Evolutionary conservation across 2,797 vertebrate genomes (phyloP).

Genomic region (Tenualosa thibaudeaui): DNA sequence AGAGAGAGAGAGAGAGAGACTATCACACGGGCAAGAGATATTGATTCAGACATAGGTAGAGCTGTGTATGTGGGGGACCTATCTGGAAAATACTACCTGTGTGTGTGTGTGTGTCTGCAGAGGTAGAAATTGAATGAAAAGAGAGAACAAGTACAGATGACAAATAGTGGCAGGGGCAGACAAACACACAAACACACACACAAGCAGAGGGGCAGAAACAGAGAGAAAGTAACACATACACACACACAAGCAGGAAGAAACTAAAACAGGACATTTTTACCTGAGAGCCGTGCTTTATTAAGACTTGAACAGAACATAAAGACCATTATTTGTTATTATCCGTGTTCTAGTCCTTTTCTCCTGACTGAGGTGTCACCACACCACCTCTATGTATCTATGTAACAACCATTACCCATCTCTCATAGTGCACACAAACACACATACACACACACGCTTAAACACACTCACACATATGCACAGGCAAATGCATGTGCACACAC

Average conservation of each 20-base stretch:
- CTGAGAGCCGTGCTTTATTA: no score
- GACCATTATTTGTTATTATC: no score
- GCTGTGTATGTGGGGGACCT: no score
- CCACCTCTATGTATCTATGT: background rate
- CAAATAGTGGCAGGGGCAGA: background rate
- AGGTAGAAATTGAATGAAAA: background rate
- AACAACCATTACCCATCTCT: background rate
- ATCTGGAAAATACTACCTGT: no score
- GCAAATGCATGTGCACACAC: background rate
- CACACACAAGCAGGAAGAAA: background rate
- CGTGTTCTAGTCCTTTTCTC: background rate
- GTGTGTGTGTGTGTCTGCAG: background rate
- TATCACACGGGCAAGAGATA: no score
- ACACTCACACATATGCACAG: background rate
- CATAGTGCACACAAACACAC: constrained; percentile 32
- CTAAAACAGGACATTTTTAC: no score
- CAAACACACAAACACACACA: background rate
- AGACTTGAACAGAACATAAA: no score
- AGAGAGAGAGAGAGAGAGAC: no score
- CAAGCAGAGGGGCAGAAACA: background rate
- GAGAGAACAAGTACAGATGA: background rate
- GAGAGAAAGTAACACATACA: background rate
- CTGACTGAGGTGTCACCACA: background rate
- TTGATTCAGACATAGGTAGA: no score
- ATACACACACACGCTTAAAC: constrained; percentile 46